These are phyloP conservation scores for rat (Rattus norvegicus) DNA, from an alignment of 2,113 vertebrate species.

Conservation along the genomic window DNA sequence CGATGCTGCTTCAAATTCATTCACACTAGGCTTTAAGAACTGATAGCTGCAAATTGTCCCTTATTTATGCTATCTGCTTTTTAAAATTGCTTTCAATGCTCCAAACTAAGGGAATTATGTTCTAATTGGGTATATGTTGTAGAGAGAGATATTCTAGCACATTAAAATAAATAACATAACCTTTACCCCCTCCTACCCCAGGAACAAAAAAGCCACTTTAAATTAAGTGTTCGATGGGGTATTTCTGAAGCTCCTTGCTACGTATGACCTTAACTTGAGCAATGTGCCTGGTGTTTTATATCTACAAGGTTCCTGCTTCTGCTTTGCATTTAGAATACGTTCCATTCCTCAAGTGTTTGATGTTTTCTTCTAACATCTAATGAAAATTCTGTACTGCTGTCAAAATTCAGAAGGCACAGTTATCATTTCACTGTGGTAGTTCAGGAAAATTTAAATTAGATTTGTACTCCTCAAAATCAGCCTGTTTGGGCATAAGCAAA, in stretches of 20 bases:
- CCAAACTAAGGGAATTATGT: slow-evolving; percentile 27
- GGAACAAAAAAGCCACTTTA: slow-evolving; percentile 19
- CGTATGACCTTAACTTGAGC: slow-evolving; percentile 56
- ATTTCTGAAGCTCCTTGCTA: slow-evolving; percentile 55
- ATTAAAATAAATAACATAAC: slow-evolving; percentile 52
- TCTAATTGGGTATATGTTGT: background rate
- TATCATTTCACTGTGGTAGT: slow-evolving; percentile 70
- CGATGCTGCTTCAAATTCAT: background rate
- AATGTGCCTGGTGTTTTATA: slow-evolving; percentile 56
- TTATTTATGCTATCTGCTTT: slow-evolving; percentile 29
- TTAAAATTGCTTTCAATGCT: background rate
- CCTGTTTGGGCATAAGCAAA: slow-evolving; percentile 73
- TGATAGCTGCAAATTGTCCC: background rate
- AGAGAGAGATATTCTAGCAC: background rate
- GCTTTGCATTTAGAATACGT: slow-evolving; percentile 74
- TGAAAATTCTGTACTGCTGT: slow-evolving; percentile 73
- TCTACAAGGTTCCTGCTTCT: slow-evolving; percentile 53
- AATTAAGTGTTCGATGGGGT: slow-evolving; percentile 46
- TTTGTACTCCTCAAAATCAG: slow-evolving; percentile 74
- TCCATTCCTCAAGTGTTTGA: slow-evolving; percentile 63
- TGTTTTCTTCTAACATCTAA: slow-evolving; percentile 70
- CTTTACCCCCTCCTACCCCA: background rate
- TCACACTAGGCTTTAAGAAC: background rate
- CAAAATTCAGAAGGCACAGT: slow-evolving; percentile 68
- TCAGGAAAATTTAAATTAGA: slow-evolving; percentile 75